Percentiles rank a stretch among this genome's conserved stretches.
phyloP scores from a whole-genome alignment of 2,888 invertebrate genomes.

The Synanthedon vespiformis region DNA sequence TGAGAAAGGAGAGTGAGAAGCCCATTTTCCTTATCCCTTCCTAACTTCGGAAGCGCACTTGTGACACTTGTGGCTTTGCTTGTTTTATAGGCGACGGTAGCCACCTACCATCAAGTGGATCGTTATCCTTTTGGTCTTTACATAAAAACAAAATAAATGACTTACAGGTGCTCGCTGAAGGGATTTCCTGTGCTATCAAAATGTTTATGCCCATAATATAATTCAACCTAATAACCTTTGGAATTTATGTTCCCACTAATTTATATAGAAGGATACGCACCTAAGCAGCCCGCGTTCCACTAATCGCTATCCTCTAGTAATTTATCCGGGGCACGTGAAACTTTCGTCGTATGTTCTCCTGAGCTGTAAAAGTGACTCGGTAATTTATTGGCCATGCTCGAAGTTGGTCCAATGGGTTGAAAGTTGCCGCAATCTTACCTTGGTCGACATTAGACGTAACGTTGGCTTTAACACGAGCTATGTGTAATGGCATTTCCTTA shows the following conservation, averaged over 20 bases:
- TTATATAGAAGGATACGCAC: not conserved
- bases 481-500: constrained; percentile 22
- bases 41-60: too few species aligned
- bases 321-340: constrained; percentile 19
- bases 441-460: constrained; percentile 8
- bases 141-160: too few species aligned
- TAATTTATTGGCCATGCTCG: constrained; percentile 61
- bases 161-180: too few species aligned
- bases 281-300: not conserved
- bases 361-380: constrained; percentile 63
- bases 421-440: constrained; percentile 47
- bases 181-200: too few species aligned
- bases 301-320: not conserved
- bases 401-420: constrained; percentile 42
- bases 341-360: constrained; percentile 53
- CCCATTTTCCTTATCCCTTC: too few species aligned
- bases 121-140: too few species aligned
- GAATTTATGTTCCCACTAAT: not conserved
- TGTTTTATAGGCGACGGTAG: too few species aligned
- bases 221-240: too few species aligned
- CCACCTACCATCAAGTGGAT: too few species aligned
- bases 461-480: constrained; percentile 3
- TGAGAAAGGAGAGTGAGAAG: too few species aligned
- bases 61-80: too few species aligned
- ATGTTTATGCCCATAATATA: too few species aligned